Percentiles rank a stretch among this genome's conserved stretches.
These are phyloP conservation scores for Rhinogobio ventralis DNA, from an alignment of 2,797 vertebrate genomes.

Conservation along the genomic window DNA sequence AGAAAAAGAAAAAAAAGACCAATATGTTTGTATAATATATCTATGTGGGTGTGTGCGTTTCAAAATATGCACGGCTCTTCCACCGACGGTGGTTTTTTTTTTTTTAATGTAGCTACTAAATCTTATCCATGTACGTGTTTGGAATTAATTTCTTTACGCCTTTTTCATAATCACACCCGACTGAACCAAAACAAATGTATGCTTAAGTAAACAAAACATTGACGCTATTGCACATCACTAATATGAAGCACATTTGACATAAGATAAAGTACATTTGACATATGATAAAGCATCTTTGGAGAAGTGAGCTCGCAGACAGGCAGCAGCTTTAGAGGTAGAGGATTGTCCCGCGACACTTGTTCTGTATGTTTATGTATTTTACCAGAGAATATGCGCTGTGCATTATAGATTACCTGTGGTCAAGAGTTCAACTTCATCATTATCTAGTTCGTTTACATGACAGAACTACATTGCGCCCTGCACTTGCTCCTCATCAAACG, in stretches of 20 bases:
- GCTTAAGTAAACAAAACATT: conserved; percentile 8
- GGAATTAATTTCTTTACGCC: conserved; percentile 5
- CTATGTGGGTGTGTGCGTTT: background rate
- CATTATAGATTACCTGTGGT: conserved; percentile 7
- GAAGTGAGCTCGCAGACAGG: background rate
- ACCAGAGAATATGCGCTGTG: background rate
- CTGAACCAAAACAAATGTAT: background rate
- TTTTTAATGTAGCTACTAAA: too few species aligned
- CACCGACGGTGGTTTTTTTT: background rate
- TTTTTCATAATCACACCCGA: conserved; percentile 4
- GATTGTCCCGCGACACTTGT: conserved; percentile 13
- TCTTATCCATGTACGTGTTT: conserved; percentile 20
- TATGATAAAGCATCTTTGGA: background rate
- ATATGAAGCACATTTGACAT: background rate
- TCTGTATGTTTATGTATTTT: background rate
- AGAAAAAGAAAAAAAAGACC: background rate
- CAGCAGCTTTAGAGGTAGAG: background rate
- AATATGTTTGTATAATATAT: background rate
- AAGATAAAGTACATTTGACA: background rate
- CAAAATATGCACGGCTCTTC: background rate
- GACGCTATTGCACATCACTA: background rate
- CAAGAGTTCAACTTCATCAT: conserved; percentile 14
- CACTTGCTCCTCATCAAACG: conserved; percentile 30
- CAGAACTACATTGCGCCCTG: background rate
- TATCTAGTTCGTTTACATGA: background rate